Conservation (phyloP, 2,113 vertebrate genomes). For the Benitochromis conjunctus region DNA sequence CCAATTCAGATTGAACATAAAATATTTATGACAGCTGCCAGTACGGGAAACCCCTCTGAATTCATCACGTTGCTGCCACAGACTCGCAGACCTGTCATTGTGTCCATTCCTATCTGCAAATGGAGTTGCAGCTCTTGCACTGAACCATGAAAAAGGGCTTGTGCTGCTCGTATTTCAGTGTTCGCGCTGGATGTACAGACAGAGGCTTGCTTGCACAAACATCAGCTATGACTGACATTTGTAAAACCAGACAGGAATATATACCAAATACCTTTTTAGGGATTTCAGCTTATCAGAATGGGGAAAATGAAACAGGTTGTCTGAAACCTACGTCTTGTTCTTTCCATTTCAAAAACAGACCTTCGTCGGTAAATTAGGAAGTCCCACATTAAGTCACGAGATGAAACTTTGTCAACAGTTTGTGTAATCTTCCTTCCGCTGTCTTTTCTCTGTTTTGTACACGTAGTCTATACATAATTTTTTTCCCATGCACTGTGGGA, state of each 20-base stretch:
- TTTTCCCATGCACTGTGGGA: not conserved
- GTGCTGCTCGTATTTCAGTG: not conserved
- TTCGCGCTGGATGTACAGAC: not conserved
- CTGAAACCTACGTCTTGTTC: not conserved
- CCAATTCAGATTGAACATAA: conserved; percentile 9
- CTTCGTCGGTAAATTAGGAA: not conserved
- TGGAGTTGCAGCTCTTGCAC: not conserved
- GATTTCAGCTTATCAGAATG: not conserved
- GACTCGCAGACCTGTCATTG: conserved; percentile 22
- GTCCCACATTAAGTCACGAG: not conserved
- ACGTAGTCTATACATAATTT: not conserved
- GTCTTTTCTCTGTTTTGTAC: not conserved
- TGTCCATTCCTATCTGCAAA: conserved; percentile 27
- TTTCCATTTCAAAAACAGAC: not conserved
- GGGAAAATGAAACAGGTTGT: not conserved
- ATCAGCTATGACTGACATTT: not conserved
- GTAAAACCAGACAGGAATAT: not conserved
- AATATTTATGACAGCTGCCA: conserved; percentile 36
- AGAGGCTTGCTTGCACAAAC: not conserved
- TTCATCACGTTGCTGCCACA: conserved; percentile 27
- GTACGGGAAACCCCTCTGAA: conserved; percentile 21
- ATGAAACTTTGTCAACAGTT: not conserved
- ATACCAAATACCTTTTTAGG: not conserved
- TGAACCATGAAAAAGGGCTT: conserved; percentile 13
- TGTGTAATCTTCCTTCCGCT: not conserved